Percentiles rank a stretch among this genome's conserved stretches.
Conservation (phyloP, 2,797 vertebrate species). For the Leuciscus waleckii region DNA sequence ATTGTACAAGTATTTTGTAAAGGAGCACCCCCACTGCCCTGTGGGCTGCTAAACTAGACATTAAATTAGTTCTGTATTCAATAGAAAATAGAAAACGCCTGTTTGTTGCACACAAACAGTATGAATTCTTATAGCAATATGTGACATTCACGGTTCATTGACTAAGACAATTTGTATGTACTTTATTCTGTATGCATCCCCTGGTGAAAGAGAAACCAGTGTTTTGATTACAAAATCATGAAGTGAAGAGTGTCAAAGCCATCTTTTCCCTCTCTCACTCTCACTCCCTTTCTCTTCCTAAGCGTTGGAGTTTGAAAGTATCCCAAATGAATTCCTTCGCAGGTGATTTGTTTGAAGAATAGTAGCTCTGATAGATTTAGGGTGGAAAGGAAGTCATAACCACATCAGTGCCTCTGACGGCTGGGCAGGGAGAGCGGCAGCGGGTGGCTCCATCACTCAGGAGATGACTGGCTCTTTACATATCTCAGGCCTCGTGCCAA, state of each 20-base stretch:
- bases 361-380: constrained; percentile 60
- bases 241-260: constrained; percentile 23
- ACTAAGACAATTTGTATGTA: constrained; percentile 22
- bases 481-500: constrained; percentile 56
- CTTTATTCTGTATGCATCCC: neutral
- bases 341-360: constrained; percentile 56
- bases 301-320: constrained; percentile 52
- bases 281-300: constrained; percentile 43
- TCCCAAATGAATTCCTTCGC: constrained; percentile 48
- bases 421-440: constrained; percentile 45
- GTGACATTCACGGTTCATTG: constrained; percentile 26
- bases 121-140: constrained; percentile 15
- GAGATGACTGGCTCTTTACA: constrained; percentile 57
- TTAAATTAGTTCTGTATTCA: constrained; percentile 16
- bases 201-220: constrained; percentile 17
- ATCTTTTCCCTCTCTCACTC: constrained; percentile 10
- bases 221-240: constrained; percentile 28
- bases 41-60: constrained; percentile 25
- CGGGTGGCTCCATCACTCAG: constrained; percentile 52
- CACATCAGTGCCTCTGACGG: constrained; percentile 54
- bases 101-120: constrained; percentile 6
- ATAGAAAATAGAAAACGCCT: neutral
- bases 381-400: constrained; percentile 61
- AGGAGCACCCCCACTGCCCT: constrained; percentile 23
- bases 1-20: constrained; percentile 40